Conservation (phyloP, 2,888 invertebrate species). For the Crepidodera aurea region DNA sequence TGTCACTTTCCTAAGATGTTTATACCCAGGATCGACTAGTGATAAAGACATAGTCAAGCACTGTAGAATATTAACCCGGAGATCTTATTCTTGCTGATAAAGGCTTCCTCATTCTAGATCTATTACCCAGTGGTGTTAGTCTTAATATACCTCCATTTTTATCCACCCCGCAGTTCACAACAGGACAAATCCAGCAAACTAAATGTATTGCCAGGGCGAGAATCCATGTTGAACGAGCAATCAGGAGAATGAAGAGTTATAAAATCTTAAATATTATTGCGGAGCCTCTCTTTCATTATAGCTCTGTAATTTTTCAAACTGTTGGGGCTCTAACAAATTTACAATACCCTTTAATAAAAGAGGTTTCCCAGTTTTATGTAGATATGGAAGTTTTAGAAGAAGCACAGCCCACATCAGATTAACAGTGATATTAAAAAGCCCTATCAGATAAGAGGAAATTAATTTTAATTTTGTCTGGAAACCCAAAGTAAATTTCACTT, state of each 20-base stretch:
- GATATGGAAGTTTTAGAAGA: too few species aligned
- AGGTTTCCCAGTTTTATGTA: too few species aligned
- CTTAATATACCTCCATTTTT: neutral
- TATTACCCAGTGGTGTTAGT: neutral
- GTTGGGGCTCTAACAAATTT: conserved; percentile 1
- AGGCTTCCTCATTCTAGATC: neutral
- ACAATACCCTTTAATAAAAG: neutral
- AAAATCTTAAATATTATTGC: neutral
- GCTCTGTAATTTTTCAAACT: neutral
- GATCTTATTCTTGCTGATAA: neutral
- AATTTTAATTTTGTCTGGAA: too few species aligned
- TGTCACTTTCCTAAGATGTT: neutral
- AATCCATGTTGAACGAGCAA: conserved; percentile 9
- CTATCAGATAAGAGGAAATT: neutral
- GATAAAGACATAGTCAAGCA: neutral
- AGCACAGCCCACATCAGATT: neutral
- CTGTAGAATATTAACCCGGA: neutral
- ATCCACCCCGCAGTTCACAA: neutral
- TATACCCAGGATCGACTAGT: neutral
- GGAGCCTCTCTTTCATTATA: neutral
- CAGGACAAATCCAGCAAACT: neutral
- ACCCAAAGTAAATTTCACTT: too few species aligned
- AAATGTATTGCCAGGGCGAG: neutral
- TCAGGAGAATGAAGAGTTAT: conserved; percentile 1
- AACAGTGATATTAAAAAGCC: neutral